Evolutionary conservation across 1,140 invertebrate genomes (phyloP).

Genomic region (Macrocentrus cingulum): DNA sequence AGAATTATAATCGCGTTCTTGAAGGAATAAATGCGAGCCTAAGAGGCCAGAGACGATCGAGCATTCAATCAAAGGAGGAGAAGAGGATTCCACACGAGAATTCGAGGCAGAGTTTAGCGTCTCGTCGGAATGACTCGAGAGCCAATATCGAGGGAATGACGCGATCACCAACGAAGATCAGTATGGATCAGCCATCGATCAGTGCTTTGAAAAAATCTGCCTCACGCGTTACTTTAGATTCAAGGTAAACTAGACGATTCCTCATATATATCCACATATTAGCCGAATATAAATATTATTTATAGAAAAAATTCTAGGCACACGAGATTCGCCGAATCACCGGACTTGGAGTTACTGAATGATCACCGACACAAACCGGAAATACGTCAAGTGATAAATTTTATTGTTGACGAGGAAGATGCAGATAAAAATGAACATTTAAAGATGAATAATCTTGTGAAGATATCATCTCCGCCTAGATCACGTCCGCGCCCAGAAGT

Average conservation of each 20-base stretch:
- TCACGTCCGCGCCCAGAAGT: conserved; percentile 27
- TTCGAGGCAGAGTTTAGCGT: conserved; percentile 32
- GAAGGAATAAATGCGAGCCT: conserved; percentile 40
- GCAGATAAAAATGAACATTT: not conserved
- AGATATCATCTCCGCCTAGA: conserved; percentile 26
- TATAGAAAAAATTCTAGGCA: conserved; percentile 28
- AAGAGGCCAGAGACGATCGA: conserved; percentile 28
- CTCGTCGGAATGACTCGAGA: conserved; percentile 32
- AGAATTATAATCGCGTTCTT: conserved; percentile 38
- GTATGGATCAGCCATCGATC: conserved; percentile 21
- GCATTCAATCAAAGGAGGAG: conserved; percentile 28
- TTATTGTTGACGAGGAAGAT: conserved; percentile 31
- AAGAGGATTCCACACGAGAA: conserved; percentile 31
- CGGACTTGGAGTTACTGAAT: conserved; percentile 33
- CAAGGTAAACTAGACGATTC: conserved; percentile 29
- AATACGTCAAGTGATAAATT: conserved; percentile 34
- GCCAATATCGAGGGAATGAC: conserved; percentile 26
- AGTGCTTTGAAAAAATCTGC: conserved; percentile 32
- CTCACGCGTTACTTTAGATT: conserved; percentile 36
- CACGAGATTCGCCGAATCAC: conserved; percentile 29
- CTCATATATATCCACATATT: not conserved
- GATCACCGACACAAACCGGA: conserved; percentile 25
- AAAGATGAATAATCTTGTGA: conserved; percentile 17
- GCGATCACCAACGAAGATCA: conserved; percentile 25
- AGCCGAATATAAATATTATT: not conserved